Base-by-base conservation (phyloP, 2,888 invertebrate genomes). In the Leptinotarsa haldemani region DNA sequence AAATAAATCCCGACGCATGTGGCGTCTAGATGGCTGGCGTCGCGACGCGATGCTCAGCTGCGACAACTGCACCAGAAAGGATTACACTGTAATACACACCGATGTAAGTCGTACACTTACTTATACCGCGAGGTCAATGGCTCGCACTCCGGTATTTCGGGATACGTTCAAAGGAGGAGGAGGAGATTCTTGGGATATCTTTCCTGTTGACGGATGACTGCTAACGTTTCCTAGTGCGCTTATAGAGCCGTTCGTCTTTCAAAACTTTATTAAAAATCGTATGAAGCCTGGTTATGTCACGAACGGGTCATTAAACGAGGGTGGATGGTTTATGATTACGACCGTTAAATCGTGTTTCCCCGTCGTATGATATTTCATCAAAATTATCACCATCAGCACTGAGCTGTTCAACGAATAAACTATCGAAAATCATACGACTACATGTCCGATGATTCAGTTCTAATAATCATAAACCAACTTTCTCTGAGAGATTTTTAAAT, bases 1-100 rank as follows among this genome's bases (percentile, higher is more conserved):
- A 79, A 79, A 83, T 83, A 83, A 84, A 83, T 82, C 80, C 79
- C 78, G 80, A 77, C 83, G 81, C 78, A 76, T 79, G 75, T 77
- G 80, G 79, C 81, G 85, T 83, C 85, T 82, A 78, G 82, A 83
- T 81, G 84, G 82, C 84, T 83, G 84, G 81, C 83, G 83, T 83
- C 84, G 83, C 80, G 83, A 80, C 83, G 80, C 69, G 76, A 78
- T 81, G 81, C 83, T 83, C 84, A 83, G 83, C 82, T 83, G 84
- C 82, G 81, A 82, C 82, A 82, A 81, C 81, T 83, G 81, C 80
- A 82, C 79, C 79, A 81, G 81, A 82, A 83, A 83, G 83, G 83
- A 84, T 84, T 84, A 84, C 82, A 81, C 75, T 79, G 81, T 82
- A 83, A 82, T 82, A 80, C 82, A 82, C 79, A 61, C 61, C 61